Percentiles rank a stretch among this genome's conserved stretches.
These are phyloP conservation scores for Chaetops frenatus DNA, from an alignment of 2,113 vertebrate genomes.

Conservation along the genomic window DNA sequence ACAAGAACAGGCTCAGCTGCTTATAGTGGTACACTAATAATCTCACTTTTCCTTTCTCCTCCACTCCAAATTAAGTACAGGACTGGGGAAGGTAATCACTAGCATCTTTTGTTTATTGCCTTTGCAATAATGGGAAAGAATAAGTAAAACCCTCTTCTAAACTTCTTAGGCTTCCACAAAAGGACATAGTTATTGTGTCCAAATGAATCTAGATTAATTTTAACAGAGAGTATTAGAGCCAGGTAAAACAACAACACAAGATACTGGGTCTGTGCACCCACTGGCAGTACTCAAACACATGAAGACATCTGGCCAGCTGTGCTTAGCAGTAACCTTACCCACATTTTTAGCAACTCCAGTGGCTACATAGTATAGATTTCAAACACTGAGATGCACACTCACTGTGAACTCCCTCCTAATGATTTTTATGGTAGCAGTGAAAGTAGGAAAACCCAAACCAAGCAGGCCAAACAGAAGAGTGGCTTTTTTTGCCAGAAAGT, in stretches of 20 bases:
- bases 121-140: background rate
- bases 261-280: too few species aligned
- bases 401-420: background rate
- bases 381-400: background rate
- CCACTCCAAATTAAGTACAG: background rate
- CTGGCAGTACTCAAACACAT: background rate
- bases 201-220: background rate
- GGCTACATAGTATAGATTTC: fast-evolving
- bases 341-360: background rate
- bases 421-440: background rate
- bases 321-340: background rate
- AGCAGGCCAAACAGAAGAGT: background rate
- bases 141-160: background rate
- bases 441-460: background rate
- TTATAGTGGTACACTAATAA: background rate
- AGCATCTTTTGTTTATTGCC: background rate
- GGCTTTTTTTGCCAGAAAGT: background rate
- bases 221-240: background rate
- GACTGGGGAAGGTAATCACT: background rate
- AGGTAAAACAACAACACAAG: background rate
- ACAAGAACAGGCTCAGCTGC: background rate
- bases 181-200: background rate
- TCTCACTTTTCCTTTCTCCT: background rate
- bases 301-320: background rate
- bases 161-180: background rate